Conservation (phyloP, 1,140 invertebrate genomes). For the Chironomus striatipennis region DNA sequence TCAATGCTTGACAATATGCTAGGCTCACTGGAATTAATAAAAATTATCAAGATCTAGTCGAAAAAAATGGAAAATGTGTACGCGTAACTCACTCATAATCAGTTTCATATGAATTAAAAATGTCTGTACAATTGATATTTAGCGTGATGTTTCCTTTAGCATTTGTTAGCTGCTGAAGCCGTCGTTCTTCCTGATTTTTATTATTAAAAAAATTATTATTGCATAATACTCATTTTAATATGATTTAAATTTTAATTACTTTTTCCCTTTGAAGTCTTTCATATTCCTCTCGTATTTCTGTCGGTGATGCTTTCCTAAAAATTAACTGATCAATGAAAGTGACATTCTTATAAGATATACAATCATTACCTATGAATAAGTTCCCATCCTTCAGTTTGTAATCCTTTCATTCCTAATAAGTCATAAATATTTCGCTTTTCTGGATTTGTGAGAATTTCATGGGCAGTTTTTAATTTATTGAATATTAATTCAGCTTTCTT, state of each 20-base stretch:
- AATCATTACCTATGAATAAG: slow-evolving; percentile 53
- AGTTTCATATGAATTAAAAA: slow-evolving; percentile 77
- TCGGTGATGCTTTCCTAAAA: slow-evolving; percentile 70
- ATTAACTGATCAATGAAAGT: slow-evolving; percentile 26
- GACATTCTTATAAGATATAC: neutral
- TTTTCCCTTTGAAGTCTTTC: slow-evolving; percentile 59
- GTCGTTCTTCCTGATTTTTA: slow-evolving; percentile 66
- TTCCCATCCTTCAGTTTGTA: slow-evolving; percentile 88
- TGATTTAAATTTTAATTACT: neutral
- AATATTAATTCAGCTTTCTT: slow-evolving; percentile 86
- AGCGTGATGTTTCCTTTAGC: slow-evolving; percentile 80
- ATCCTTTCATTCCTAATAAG: slow-evolving; percentile 52
- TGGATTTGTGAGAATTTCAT: slow-evolving; percentile 65
- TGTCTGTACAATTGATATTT: slow-evolving; percentile 84
- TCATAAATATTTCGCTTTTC: slow-evolving; percentile 46
- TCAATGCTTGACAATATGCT: slow-evolving; percentile 66
- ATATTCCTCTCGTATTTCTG: slow-evolving; percentile 91
- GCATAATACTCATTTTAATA: neutral
- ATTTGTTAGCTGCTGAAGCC: slow-evolving; percentile 79
- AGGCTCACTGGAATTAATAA: slow-evolving; percentile 42
- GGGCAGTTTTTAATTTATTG: slow-evolving; percentile 83
- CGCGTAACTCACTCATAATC: slow-evolving; percentile 46
- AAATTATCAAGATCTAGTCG: slow-evolving; percentile 23
- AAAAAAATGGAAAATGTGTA: too few relatives aligned
- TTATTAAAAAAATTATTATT: slow-evolving; percentile 36